Evolutionary conservation across 2,888 invertebrate genomes (phyloP).

Genomic region (Eucriotettix oculatus): DNA sequence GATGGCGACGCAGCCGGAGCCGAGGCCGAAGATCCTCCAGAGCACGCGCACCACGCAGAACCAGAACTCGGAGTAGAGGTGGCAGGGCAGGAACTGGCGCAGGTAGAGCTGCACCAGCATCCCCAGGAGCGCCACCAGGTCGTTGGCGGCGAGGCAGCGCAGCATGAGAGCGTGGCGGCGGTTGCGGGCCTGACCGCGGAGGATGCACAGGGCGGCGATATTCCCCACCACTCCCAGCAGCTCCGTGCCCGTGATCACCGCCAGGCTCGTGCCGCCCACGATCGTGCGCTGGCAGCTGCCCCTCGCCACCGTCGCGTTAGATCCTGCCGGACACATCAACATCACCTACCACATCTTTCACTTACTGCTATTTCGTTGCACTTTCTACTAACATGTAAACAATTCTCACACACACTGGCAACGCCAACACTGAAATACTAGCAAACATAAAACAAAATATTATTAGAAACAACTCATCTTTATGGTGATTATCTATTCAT

Average conservation of each 20-base stretch:
- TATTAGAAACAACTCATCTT: too few species aligned
- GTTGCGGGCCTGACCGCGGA: conserved; percentile 26
- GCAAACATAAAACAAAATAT: too few species aligned
- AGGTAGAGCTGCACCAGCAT: conserved; percentile 56
- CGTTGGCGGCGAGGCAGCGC: conserved; percentile 61
- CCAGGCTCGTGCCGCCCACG: conserved; percentile 14
- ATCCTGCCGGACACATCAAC: too few species aligned
- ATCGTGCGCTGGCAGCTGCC: neutral
- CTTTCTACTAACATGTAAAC: too few species aligned
- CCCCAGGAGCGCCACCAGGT: conserved; percentile 61
- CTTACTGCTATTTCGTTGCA: too few species aligned
- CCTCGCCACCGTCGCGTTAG: neutral
- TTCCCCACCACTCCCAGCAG: conserved; percentile 57
- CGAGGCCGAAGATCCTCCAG: conserved; percentile 67
- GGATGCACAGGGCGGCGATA: conserved; percentile 53
- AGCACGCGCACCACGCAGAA: conserved; percentile 53
- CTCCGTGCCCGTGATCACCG: conserved; percentile 38
- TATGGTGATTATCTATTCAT: too few species aligned
- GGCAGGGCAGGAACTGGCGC: conserved; percentile 25
- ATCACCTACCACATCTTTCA: too few species aligned
- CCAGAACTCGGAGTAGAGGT: conserved; percentile 21
- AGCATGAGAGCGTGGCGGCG: conserved; percentile 52
- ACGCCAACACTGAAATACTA: too few species aligned
- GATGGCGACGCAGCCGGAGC: conserved; percentile 74
- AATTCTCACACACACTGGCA: too few species aligned